A percentile compares a stretch with the other conserved stretches of the same genome.
phyloP scores from a whole-genome alignment of 2,888 invertebrate genomes.

The Pristionchus japonicus region DNA sequence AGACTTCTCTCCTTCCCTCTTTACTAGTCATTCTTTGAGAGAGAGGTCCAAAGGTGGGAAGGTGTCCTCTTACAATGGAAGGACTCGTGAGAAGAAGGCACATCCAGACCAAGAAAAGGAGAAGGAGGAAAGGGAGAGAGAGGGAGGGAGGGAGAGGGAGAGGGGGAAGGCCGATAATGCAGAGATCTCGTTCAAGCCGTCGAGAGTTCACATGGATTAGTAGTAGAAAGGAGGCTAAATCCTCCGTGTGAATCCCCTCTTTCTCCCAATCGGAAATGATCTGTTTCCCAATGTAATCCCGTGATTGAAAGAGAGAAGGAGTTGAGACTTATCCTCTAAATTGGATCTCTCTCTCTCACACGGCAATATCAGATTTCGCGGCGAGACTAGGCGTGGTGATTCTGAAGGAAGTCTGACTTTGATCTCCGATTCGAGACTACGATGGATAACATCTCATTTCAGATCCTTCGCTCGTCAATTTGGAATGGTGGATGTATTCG shows the following conservation, averaged over 20 bases:
- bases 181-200: not conserved
- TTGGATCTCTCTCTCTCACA: not conserved
- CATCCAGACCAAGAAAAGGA: not conserved
- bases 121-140: not conserved
- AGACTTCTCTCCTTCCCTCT: not conserved
- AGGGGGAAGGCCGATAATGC: not conserved
- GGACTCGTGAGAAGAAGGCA: not conserved
- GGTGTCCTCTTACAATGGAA: not conserved
- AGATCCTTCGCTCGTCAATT: constrained; percentile 47
- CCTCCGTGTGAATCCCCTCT: not conserved
- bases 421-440: not conserved
- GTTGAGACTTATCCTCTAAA: not conserved
- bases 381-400: not conserved
- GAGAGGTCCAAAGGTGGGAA: not conserved
- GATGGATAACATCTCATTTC: not conserved
- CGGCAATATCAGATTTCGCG: not conserved
- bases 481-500: constrained; percentile 42
- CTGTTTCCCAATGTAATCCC: not conserved
- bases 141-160: not conserved
- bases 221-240: not conserved
- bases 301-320: not conserved
- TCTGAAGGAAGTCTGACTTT: not conserved
- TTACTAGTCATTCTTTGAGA: not conserved
- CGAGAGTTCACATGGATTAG: not conserved
- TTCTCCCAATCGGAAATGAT: not conserved